These are phyloP conservation scores for Polymixis lichenea DNA, from an alignment of 2,888 invertebrate species.

Conservation along the genomic window DNA sequence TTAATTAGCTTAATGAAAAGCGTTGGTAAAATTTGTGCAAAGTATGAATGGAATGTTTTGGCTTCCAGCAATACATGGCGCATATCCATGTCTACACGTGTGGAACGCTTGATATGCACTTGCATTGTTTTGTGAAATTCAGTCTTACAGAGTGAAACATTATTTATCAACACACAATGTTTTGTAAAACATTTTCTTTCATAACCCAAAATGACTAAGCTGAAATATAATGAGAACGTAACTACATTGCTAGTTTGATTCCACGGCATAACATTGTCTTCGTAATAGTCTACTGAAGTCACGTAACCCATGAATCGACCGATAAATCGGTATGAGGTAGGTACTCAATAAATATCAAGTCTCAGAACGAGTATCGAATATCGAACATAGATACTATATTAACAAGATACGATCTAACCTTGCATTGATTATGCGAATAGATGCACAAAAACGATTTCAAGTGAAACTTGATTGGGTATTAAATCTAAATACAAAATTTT, in stretches of 20 bases:
- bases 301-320: conserved; percentile 44
- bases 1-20: neutral
- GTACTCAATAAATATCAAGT: conserved; percentile 29
- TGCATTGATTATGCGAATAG: conserved; percentile 2
- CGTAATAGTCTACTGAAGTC: conserved; percentile 25
- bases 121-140: neutral
- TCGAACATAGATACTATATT: conserved; percentile 5
- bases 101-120: neutral
- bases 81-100: neutral
- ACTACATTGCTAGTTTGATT: conserved; percentile 12
- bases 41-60: neutral
- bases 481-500: neutral
- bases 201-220: conserved; percentile 12
- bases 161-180: conserved; percentile 17
- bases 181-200: neutral
- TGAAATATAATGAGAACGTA: conserved; percentile 1
- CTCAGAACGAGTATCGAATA: conserved; percentile 9
- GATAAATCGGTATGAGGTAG: conserved; percentile 13
- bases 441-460: conserved; percentile 23
- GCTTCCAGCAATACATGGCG: neutral
- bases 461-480: neutral
- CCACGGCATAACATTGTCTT: conserved; percentile 2
- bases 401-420: conserved; percentile 20
- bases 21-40: neutral
- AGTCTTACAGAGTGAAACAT: too few relatives aligned